Base-by-base conservation (phyloP, 2,797 vertebrate species). In the Hoplostethus mediterraneus region DNA sequence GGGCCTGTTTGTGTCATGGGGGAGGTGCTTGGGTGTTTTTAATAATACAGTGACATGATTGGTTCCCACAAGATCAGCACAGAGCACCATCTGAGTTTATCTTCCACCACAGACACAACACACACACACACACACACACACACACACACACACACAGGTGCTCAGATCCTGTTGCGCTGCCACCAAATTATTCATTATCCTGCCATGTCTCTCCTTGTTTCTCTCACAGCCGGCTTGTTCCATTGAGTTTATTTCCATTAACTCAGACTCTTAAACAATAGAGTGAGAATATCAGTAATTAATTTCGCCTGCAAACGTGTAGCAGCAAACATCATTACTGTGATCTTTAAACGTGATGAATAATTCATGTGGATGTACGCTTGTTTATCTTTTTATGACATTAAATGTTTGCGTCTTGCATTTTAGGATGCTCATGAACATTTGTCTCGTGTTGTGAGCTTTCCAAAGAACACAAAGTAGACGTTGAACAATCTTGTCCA, bases 181-280 rank as follows among this genome's bases (percentile, higher is more conserved):
- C 81, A 82, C 78, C 87, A 90, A 94, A 94, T 94, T 85, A 94
- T 94, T 93, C 75, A 94, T 93, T 45, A 79, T 58, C 30, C 81
- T 88, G 88, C 86, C 89, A 87, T 91, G 89, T 93, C 88, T 82
- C 69, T 60, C 88, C 85, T 91, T 90, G 90, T 92, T 92, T 88
- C 86, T 91, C 87, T 81, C 86, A 86, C 89, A 90, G 87, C 63
- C 60, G 74, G 70, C 91, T 90, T 90, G 89, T 90, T 91, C 89
- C 87, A 79, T 89, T 89, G 77, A 91, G 55, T 84, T 91, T 91
- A 83, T 92, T 93, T 92, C 87, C 89, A 92, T 90, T 84, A 88
- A 89, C 75, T 89, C 92, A 89, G 85, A 82, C 81, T 85, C 71
- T 73, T 71, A 78, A 75, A 90, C 89, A 91, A 89, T 76, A 77